phyloP scores from a whole-genome alignment of 1,140 invertebrate genomes.

The Nilaparvata lugens region DNA sequence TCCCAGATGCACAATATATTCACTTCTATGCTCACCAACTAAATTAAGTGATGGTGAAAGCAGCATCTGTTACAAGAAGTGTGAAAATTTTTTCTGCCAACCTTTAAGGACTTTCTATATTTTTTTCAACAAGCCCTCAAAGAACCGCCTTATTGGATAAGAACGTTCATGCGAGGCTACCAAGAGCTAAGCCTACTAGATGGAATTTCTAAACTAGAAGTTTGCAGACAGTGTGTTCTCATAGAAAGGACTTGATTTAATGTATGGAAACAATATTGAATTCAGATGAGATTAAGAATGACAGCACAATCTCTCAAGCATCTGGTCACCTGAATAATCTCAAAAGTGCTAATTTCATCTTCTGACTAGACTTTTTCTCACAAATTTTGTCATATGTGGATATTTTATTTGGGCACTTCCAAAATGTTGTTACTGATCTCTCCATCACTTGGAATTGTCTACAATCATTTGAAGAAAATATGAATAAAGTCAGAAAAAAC shows the following conservation, averaged over 20 bases:
- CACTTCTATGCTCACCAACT: conserved; percentile 34
- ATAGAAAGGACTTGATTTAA: conserved; percentile 7
- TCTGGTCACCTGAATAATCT: not conserved
- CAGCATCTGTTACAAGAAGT: conserved; percentile 25
- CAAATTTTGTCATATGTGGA: not conserved
- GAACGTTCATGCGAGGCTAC: not conserved
- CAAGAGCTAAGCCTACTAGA: not conserved
- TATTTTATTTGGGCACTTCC: not conserved
- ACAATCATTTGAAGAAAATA: not conserved
- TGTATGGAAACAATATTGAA: conserved; percentile 1
- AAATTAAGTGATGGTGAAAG: conserved; percentile 30
- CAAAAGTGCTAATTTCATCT: conserved; percentile 1
- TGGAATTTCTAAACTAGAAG: conserved; percentile 6
- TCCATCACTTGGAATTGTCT: not conserved
- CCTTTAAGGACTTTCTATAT: not conserved
- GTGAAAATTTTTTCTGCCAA: conserved; percentile 29
- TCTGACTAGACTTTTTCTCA: not conserved
- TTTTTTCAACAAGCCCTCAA: conserved; percentile 7
- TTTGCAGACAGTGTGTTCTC: not conserved
- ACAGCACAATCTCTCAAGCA: not conserved
- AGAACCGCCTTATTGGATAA: not conserved
- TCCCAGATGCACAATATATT: conserved; percentile 20
- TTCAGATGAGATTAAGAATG: not conserved
- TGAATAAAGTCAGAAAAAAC: not conserved
- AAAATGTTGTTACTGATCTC: not conserved